Evolutionary conservation across 2,888 invertebrate species (phyloP).

Genomic region (Crossocerus cetratus): DNA sequence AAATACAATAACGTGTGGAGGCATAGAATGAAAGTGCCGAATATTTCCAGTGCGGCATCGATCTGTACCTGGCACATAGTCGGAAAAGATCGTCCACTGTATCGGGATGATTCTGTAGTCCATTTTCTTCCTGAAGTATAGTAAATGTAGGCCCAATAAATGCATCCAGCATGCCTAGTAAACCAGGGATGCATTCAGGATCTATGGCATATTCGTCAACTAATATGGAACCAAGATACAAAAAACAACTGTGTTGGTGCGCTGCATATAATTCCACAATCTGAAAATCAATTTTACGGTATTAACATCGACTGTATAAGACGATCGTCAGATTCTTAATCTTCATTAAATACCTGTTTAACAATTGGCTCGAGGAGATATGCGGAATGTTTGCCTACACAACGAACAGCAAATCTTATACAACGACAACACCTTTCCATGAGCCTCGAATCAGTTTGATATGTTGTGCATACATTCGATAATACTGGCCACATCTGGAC

Average conservation of each 20-base stretch:
- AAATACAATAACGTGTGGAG: not conserved
- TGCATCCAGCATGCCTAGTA: slow-evolving; percentile 91
- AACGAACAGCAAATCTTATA: slow-evolving; percentile 92
- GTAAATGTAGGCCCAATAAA: slow-evolving; percentile 89
- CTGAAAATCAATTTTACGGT: slow-evolving; percentile 69
- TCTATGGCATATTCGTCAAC: slow-evolving; percentile 92
- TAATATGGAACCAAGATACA: slow-evolving; percentile 93
- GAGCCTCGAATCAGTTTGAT: slow-evolving; percentile 88
- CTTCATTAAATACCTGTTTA: slow-evolving; percentile 81
- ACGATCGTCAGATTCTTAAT: not conserved
- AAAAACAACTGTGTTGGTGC: slow-evolving; percentile 93
- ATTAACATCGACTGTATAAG: too few species aligned
- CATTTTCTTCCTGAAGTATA: slow-evolving; percentile 87
- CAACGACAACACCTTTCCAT: slow-evolving; percentile 96
- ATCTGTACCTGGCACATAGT: slow-evolving; percentile 82
- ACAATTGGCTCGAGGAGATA: slow-evolving; percentile 89
- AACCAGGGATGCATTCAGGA: slow-evolving; percentile 85
- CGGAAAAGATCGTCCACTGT: slow-evolving; percentile 98
- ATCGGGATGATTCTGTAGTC: slow-evolving; percentile 94
- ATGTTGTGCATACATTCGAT: slow-evolving; percentile 87
- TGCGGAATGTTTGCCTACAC: slow-evolving; percentile 87
- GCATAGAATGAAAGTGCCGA: too few species aligned
- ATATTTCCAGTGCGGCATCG: not conserved
- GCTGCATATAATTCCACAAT: slow-evolving; percentile 85
- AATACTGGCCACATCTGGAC: slow-evolving; percentile 92